These are phyloP conservation scores for Drosophila willistoni DNA, from an alignment of 1,140 invertebrate species.

Conservation along the genomic window DNA sequence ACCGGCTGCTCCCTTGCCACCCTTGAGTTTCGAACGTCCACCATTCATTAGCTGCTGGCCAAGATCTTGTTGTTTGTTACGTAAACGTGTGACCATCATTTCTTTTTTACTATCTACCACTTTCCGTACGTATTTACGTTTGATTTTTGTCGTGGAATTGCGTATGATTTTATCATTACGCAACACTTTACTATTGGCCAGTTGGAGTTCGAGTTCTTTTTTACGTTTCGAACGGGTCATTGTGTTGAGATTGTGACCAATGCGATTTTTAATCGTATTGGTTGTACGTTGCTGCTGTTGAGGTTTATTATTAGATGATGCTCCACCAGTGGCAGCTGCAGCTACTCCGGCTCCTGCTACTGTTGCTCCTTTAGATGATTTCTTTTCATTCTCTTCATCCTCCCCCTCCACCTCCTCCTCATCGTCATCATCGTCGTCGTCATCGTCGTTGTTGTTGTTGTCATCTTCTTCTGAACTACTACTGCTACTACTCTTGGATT, in stretches of 20 bases:
- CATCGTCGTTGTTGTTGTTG: neutral
- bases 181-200: constrained; percentile 81
- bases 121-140: constrained; percentile 73
- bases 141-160: constrained; percentile 75
- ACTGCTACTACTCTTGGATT: neutral
- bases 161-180: constrained; percentile 81
- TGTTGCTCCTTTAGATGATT: neutral
- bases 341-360: neutral
- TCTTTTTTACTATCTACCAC: constrained; percentile 69
- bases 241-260: constrained; percentile 68
- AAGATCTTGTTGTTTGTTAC: constrained; percentile 50
- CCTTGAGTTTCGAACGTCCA: constrained; percentile 49
- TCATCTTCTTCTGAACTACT: neutral
- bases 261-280: constrained; percentile 42
- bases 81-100: constrained; percentile 57
- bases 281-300: constrained; percentile 21
- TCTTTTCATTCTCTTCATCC: constrained; percentile 1
- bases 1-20: neutral
- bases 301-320: neutral
- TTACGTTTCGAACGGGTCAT: constrained; percentile 82
- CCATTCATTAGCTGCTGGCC: constrained; percentile 31
- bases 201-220: constrained; percentile 72
- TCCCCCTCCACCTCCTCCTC: neutral
- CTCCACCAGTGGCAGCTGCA: no score
- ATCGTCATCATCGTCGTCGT: neutral